phyloP scores from a whole-genome alignment of 2,113 vertebrate species.

The Brachyistius frenatus region DNA sequence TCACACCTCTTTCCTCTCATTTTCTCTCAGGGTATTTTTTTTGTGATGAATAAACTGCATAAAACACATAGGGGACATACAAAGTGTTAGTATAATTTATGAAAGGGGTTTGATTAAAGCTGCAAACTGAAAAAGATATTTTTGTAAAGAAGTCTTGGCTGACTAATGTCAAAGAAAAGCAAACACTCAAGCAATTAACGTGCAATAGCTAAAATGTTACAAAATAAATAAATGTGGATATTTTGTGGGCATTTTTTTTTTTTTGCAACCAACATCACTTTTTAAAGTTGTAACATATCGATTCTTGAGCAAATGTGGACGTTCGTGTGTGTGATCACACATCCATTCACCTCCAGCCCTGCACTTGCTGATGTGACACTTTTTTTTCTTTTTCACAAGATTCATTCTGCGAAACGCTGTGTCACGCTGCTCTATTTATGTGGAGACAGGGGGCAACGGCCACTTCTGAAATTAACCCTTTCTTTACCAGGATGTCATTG shows the following conservation, averaged over 20 bases:
- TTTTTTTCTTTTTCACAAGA: conserved; percentile 41
- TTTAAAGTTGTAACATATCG: neutral
- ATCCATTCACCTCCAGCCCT: conserved; percentile 13
- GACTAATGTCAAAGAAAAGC: too few species aligned
- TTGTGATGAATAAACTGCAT: conserved; percentile 32
- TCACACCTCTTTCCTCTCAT: conserved; percentile 50
- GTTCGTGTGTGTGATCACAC: neutral
- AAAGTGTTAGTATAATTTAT: neutral
- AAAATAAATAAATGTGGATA: neutral
- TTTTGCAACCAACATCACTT: neutral
- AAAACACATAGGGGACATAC: neutral
- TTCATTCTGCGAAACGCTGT: conserved; percentile 71
- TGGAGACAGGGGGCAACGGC: conserved; percentile 70
- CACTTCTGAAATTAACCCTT: conserved; percentile 81
- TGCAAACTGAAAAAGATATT: too few species aligned
- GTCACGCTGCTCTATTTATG: conserved; percentile 72
- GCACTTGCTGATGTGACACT: conserved; percentile 51
- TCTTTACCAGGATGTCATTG: conserved; percentile 67
- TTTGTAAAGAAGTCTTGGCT: too few species aligned
- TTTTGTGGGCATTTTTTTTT: neutral
- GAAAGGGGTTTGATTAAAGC: too few species aligned
- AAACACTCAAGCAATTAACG: too few species aligned
- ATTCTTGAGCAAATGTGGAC: too few species aligned
- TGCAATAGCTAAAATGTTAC: neutral
- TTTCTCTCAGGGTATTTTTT: conserved; percentile 60